Evolutionary conservation across 2,113 vertebrate species (phyloP), one percentile per base, ranked within the genome.

Genomic region (Ancistrus triradiatus): DNA sequence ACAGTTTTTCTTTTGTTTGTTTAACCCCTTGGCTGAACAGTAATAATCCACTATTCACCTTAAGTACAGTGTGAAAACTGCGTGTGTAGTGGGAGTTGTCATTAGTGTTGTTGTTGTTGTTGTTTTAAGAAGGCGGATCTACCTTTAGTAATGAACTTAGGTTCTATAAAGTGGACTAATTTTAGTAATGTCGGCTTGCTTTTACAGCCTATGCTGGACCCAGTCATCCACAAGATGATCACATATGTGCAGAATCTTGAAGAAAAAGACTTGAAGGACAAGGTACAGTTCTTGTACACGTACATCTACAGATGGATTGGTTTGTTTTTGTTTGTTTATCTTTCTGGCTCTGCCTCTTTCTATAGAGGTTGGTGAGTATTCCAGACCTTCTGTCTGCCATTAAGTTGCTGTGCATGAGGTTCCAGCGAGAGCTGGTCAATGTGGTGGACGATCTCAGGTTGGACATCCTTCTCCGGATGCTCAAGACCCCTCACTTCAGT

Each of bases 221-320:
- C 94, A 11, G 91, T 98, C 64, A 98, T 99, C 79, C 95, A 96
- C 73, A 97, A 94, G 79, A 96, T 97, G 81, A 97, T 99, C 78
- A 95, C 92, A 40, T 97, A 97, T 56, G 95, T 99, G 37, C 95
- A 97, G 83, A 95, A 93, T 42, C 90, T 99, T 50, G 95, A 98
- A 78, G 96, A 99, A 76, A 99, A 98, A 78, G 96, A 99, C 81
- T 89, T 99, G n/a, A 99, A 99, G 84, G 96, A 99, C 82, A 99
- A 98, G 93, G 95, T 95, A 85, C 6, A 47, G 6, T 15, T 33
- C 11, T 11, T 31, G 14, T 14, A 37, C 15, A 15, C 10, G 6
- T 18, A 17, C 18, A 37, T 14, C 3, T 2, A 2, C 5, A 5
- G 50, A 24, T 44, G 0, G 3, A 17, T 53, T n/a, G n/a, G n/a